phyloP scores from a whole-genome alignment of 2,113 vertebrate genomes.

The Hylia prasina region DNA sequence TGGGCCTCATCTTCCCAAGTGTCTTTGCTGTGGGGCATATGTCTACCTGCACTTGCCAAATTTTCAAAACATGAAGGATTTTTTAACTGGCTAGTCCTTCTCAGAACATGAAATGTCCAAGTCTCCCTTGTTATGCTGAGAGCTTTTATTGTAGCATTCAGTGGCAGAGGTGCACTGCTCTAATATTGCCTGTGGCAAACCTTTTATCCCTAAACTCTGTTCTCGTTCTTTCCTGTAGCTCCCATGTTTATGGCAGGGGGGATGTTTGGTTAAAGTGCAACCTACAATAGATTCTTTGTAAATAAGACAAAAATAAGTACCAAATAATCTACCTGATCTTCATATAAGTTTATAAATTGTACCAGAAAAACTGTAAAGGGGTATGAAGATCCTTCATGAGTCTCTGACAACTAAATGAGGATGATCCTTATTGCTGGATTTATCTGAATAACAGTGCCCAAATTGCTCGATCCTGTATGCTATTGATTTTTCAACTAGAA shows the following conservation, averaged over 20 bases:
- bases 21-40: background rate
- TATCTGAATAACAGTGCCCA: background rate
- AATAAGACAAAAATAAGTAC: background rate
- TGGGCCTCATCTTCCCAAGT: background rate
- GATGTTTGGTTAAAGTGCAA: background rate
- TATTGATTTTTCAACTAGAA: background rate
- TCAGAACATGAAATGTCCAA: background rate
- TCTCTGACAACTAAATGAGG: background rate
- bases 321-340: background rate
- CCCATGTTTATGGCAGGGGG: background rate
- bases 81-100: background rate
- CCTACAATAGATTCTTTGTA: background rate
- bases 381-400: background rate
- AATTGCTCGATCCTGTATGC: background rate
- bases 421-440: background rate
- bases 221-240: background rate
- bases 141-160: background rate
- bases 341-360: background rate
- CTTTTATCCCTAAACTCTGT: background rate
- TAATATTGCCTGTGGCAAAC: background rate
- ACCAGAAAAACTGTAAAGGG: background rate
- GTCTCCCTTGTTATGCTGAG: background rate
- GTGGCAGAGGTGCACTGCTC: fast-evolving
- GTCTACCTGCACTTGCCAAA: background rate
- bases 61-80: background rate